Evolutionary conservation across 2,888 invertebrate genomes (phyloP), one percentile per base, ranked within the genome.

Genomic region (Philonicus albiceps): DNA sequence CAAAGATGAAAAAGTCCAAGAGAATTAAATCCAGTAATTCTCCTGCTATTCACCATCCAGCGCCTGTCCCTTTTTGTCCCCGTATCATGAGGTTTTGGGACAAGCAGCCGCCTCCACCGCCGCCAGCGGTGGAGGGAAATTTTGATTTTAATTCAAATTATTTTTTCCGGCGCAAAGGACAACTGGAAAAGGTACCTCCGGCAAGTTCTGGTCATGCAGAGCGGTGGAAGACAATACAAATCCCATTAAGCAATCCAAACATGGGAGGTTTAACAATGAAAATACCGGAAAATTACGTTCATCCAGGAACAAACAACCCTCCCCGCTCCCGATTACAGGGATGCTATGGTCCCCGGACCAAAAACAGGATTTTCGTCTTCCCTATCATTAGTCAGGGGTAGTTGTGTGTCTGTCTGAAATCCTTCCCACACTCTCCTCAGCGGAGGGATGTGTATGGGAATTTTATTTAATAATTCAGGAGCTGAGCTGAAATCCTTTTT

Each of bases 211-310:
- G 75, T 53, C 55, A 55, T 86, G 64, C 55, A 37, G 30, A 87
- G 76, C 40, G 34, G 37, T 84, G 72, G 37, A 85, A 87, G 86
- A 87, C 86, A 87, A 85, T 85, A 87, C 78, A 85, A 87, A 87
- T 87, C 86, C 86, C 86, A 87, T 85, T 87, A 87, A 87, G 76
- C 78, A 87, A 87, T 87, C 86, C 76, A 87, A 87, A 87, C 85
- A 87, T 78, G 85, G 78, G 76, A 87, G 84, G 85, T 84, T 87
- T 85, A 87, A 87, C 85, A 85, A 87, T 87, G 86, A 87, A 85
- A 87, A 87, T 84, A 72, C 86, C 86, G 86, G 86, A 87, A 87
- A 87, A 87, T 87, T 87, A 87, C 86, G 85, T 87, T 87, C 75
- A 84, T 86, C 76, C 53, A 76, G 30, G 43, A 87, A 85, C 75